These are phyloP conservation scores for Uromys caudimaculatus DNA, from an alignment of 2,797 vertebrate genomes.

Conservation along the genomic window DNA sequence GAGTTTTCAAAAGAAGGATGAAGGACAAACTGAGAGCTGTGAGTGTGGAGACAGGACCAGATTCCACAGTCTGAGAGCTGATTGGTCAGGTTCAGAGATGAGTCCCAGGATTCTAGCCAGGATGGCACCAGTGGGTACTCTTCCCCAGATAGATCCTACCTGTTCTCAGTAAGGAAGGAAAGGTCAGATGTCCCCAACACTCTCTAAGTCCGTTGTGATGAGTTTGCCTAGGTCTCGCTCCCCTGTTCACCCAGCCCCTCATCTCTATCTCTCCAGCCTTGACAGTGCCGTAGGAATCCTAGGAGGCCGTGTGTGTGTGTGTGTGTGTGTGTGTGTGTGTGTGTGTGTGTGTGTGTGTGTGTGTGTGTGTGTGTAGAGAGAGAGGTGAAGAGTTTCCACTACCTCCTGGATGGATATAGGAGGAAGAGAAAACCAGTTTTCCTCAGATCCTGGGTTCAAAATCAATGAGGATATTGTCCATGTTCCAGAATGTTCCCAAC, in stretches of 20 bases:
- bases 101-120: neutral
- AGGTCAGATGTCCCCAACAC: neutral
- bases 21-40: accelerated
- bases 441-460: neutral
- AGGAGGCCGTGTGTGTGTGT: too few species aligned
- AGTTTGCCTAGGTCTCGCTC: neutral
- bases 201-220: neutral
- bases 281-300: neutral
- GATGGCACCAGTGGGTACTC: neutral
- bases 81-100: neutral
- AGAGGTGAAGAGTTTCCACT: neutral
- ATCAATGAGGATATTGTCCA: constrained; percentile 15
- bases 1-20: neutral
- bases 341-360: too few species aligned
- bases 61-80: neutral
- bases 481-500: neutral
- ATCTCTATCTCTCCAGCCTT: neutral
- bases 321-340: too few species aligned
- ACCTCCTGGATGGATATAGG: neutral
- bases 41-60: neutral
- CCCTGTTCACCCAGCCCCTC: neutral
- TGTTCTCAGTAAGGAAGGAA: neutral
- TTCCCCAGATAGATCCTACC: neutral
- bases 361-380: neutral
- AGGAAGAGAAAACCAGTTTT: neutral